Conservation (phyloP, 2,888 invertebrate species). For the Napeogenes inachia region DNA sequence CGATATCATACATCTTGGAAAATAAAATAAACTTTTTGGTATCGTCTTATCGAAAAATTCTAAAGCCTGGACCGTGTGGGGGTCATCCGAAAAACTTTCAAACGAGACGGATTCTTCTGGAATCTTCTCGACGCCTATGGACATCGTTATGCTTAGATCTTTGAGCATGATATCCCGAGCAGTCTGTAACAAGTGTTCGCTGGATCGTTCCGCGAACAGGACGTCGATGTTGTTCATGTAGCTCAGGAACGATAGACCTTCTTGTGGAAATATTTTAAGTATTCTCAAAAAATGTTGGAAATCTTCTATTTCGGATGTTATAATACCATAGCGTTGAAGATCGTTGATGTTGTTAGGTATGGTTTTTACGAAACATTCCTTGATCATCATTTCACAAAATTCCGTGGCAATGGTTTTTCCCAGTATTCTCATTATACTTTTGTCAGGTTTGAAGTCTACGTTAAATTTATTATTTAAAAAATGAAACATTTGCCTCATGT, state of each 20-base stretch:
- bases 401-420: conserved; percentile 75
- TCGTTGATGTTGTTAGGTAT: conserved; percentile 87
- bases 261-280: conserved; percentile 75
- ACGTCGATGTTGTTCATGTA: conserved; percentile 86
- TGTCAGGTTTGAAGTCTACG: conserved; percentile 54
- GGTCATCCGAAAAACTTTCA: conserved; percentile 32
- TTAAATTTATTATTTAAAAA: conserved; percentile 78
- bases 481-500: conserved; percentile 75
- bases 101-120: conserved; percentile 35
- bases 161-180: conserved; percentile 86
- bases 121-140: conserved; percentile 71
- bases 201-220: conserved; percentile 86
- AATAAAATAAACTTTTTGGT: conserved; percentile 66
- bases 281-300: conserved; percentile 81
- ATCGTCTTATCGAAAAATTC: conserved; percentile 61
- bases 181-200: conserved; percentile 81
- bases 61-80: conserved; percentile 54
- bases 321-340: conserved; percentile 79
- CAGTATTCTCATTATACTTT: conserved; percentile 74
- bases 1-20: conserved; percentile 78
- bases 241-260: conserved; percentile 78
- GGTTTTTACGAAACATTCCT: conserved; percentile 85
- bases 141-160: conserved; percentile 85
- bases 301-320: conserved; percentile 80
- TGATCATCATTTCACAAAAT: conserved; percentile 81